These are phyloP conservation scores for Pogona vitticeps DNA, from an alignment of 2,113 vertebrate genomes.

Conservation along the genomic window DNA sequence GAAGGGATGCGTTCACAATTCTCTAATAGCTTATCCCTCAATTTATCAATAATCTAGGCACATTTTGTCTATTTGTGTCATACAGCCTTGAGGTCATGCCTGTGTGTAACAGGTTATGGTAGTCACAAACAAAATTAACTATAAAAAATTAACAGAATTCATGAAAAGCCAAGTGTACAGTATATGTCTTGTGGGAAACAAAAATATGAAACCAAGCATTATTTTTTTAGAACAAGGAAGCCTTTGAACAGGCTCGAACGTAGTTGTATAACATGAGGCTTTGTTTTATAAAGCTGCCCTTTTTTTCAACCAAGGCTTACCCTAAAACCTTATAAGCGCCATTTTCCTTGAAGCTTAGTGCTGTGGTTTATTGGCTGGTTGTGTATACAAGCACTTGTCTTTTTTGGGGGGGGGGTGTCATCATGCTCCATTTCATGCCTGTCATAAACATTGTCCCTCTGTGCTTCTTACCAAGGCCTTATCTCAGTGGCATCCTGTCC, in stretches of 20 bases:
- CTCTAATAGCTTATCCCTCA: background rate
- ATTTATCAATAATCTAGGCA: constrained; percentile 10
- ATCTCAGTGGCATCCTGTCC: background rate
- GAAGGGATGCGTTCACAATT: constrained; percentile 23
- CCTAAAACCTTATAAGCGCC: background rate
- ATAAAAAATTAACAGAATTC: background rate
- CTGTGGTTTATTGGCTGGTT: constrained; percentile 1
- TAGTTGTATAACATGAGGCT: background rate
- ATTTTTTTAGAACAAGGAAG: background rate
- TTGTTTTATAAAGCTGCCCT: constrained; percentile 4
- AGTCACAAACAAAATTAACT: background rate
- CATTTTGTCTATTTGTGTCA: background rate
- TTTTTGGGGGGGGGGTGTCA: constrained; percentile 12
- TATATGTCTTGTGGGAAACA: background rate
- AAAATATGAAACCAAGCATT: background rate
- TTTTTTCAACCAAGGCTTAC: background rate
- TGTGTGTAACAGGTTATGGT: background rate
- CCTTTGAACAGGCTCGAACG: background rate
- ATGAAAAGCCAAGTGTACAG: background rate
- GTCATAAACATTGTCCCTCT: background rate
- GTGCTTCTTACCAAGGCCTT: background rate
- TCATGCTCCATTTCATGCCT: background rate
- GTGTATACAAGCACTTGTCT: constrained; percentile 2
- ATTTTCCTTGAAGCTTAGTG: constrained; percentile 1
- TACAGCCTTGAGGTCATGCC: background rate